Evolutionary conservation across 2,888 invertebrate genomes (phyloP).

Genomic region (Calliphora vomitoria): DNA sequence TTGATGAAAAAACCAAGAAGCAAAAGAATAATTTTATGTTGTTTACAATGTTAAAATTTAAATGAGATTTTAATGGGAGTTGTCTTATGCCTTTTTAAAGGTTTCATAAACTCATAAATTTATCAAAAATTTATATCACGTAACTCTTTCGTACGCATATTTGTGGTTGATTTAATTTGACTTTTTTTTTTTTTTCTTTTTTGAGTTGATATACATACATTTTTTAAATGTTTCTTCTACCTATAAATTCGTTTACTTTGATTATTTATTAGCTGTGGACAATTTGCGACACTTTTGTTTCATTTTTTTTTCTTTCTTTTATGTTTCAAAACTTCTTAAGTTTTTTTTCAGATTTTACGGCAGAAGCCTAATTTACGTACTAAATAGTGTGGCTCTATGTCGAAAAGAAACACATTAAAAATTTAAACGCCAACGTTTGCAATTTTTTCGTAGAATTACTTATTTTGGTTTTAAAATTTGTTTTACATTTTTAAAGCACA

Average conservation of each 20-base stretch:
- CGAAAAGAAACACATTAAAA: slow-evolving; percentile 29
- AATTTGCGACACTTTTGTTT: slow-evolving; percentile 48
- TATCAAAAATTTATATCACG: slow-evolving; percentile 58
- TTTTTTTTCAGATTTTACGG: not conserved
- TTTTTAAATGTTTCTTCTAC: not conserved
- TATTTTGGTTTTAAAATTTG: slow-evolving; percentile 28
- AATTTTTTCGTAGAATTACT: slow-evolving; percentile 48
- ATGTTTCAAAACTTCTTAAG: not conserved
- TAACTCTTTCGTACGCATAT: slow-evolving; percentile 32
- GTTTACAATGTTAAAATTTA: slow-evolving; percentile 56
- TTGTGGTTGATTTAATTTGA: slow-evolving; percentile 15
- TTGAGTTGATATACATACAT: not conserved
- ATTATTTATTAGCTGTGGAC: slow-evolving; percentile 60
- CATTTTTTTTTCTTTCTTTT: not conserved
- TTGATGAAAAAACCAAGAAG: not conserved
- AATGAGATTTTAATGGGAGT: slow-evolving; percentile 57
- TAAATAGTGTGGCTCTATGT: not conserved
- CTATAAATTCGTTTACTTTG: not conserved
- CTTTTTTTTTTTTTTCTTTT: not conserved
- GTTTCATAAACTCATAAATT: slow-evolving; percentile 51
- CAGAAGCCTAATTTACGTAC: slow-evolving; percentile 15
- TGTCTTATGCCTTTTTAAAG: slow-evolving; percentile 33
- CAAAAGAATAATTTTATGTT: slow-evolving; percentile 40
- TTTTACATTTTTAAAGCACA: slow-evolving; percentile 34
- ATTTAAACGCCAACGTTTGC: slow-evolving; percentile 63